Evolutionary conservation across 2,797 vertebrate species (phyloP), one percentile per base, ranked within the genome.

Genomic region (Balearica regulorum): DNA sequence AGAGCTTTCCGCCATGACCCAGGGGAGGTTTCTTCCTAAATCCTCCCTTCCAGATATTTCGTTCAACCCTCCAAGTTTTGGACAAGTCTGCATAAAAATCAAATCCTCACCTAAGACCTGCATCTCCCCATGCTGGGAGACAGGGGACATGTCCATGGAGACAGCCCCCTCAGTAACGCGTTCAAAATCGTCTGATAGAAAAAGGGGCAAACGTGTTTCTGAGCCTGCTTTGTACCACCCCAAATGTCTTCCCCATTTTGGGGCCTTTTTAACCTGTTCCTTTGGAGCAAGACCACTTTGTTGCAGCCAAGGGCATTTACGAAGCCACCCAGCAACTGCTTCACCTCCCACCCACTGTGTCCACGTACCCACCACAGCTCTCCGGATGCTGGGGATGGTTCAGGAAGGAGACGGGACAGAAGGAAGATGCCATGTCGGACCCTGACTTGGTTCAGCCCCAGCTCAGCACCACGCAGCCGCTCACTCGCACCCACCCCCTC

Each of bases 291-390:
- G 29, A 33, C 48, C 31, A 33, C 33, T 51, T 51, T 71, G 53
- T 15, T 58, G 58, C 3, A 55, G 89, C 48, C 65, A 61, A 43
- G 61, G 51, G 55, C 57, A 41, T 58, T 12, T 35, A n/a, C 3
- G 20, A 85, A 82, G 43, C 26, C 39, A 16, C n/a, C 15, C 8
- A 13, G 68, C 37, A 54, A 71, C 18, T 28, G 29, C 35, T 31
- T 44, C 60, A 68, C 22, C 49, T 62, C 24, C 77, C 31, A 17
- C 11, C 15, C 5, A 28, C 28, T 0, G 0, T 9, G 22, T 6
- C 46, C 61, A 13, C 1, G 16, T 9, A 3, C 12, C 39, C n/a
- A 46, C 29, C 54, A 29, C 0, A 0, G 55, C 29, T 55, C 29
- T 65, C 61, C 7, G 7, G 49, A 17, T 7, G 39, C 58, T 58